Conservation (phyloP, 2,113 vertebrate species). For the Acanthochromis polyacanthus region DNA sequence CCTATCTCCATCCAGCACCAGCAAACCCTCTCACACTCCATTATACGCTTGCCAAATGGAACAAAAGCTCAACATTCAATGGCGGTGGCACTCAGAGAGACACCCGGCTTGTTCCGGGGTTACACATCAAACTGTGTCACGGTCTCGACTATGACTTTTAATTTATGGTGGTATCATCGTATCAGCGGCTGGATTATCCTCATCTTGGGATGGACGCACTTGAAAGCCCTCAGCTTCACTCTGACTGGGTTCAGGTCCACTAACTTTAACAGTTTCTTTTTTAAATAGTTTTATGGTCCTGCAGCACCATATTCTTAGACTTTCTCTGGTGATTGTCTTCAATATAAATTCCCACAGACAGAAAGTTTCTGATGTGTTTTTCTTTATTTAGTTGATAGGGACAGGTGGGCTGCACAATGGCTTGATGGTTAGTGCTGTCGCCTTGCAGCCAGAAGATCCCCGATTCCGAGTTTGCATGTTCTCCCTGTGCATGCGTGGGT, state of each 20-base stretch:
- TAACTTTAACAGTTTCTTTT: background rate
- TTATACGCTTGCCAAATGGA: conserved; percentile 70
- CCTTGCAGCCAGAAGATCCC: too few species aligned
- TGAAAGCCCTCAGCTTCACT: conserved; percentile 17
- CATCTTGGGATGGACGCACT: conserved; percentile 43
- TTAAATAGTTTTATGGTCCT: too few species aligned
- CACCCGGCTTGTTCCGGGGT: conserved; percentile 65
- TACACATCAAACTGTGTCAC: conserved; percentile 57
- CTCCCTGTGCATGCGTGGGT: too few species aligned
- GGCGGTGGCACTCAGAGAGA: conserved; percentile 55
- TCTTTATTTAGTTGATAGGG: too few species aligned
- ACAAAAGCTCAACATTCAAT: conserved; percentile 72
- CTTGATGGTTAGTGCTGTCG: too few species aligned
- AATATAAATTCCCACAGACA: too few species aligned
- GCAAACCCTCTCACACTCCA: conserved; percentile 65
- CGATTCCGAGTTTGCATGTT: too few species aligned
- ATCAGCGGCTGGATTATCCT: conserved; percentile 55
- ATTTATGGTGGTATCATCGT: conserved; percentile 51
- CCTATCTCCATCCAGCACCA: conserved; percentile 70
- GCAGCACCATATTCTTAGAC: too few species aligned
- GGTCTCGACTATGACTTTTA: conserved; percentile 58
- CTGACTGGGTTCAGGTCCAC: conserved; percentile 46
- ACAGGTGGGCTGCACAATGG: too few species aligned
- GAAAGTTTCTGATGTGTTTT: too few species aligned
- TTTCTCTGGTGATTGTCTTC: too few species aligned